Percentiles rank a stretch among this genome's conserved stretches.
phyloP scores from a whole-genome alignment of 2,888 invertebrate species.

The Liopterus haemorrhoidalis region DNA sequence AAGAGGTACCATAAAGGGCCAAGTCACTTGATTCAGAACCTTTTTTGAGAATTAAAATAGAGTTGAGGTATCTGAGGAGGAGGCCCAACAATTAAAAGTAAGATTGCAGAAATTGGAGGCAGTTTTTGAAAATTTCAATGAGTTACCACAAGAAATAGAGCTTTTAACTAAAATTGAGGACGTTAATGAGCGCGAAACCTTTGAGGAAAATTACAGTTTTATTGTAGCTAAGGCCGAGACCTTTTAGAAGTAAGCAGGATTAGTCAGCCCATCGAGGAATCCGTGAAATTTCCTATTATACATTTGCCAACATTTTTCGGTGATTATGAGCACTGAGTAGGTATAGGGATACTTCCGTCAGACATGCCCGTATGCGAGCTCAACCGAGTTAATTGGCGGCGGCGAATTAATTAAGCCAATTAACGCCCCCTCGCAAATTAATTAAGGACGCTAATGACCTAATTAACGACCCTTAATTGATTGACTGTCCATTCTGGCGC shows the following conservation, averaged over 20 bases:
- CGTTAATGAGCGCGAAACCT: neutral
- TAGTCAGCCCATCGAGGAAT: neutral
- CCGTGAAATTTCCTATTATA: neutral
- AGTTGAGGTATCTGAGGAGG: neutral
- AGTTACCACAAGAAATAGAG: neutral
- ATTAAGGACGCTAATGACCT: no score
- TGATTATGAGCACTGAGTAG: neutral
- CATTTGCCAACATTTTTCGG: conserved; percentile 2
- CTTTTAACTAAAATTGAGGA: neutral
- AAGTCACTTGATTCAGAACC: neutral
- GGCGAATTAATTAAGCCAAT: no score
- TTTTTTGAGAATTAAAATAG: neutral
- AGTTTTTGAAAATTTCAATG: neutral
- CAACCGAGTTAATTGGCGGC: no score
- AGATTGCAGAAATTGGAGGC: neutral
- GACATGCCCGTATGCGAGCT: no score
- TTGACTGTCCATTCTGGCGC: no score
- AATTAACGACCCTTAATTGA: no score
- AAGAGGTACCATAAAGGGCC: neutral
- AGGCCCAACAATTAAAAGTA: neutral
- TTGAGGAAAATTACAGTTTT: neutral
- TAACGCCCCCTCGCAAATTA: no score
- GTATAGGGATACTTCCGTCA: no score
- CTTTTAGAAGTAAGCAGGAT: neutral
- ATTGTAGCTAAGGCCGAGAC: neutral